Evolutionary conservation across 1,140 invertebrate species (phyloP).

Genomic region (Drosophila watanabei): DNA sequence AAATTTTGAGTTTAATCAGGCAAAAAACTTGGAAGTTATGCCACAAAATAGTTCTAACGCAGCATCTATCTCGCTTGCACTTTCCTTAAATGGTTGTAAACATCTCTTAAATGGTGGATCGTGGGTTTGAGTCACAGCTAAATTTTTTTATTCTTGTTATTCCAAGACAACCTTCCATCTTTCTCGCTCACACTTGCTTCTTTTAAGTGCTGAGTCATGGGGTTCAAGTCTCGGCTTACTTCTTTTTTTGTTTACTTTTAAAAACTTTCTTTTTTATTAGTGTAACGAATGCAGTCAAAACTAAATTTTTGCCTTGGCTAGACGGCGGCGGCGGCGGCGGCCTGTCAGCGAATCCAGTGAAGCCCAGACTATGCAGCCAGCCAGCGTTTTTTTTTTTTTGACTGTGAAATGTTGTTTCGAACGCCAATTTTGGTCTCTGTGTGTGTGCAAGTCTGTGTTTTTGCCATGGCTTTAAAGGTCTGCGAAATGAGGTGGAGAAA

Average conservation of each 20-base stretch:
- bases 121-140: background rate
- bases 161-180: background rate
- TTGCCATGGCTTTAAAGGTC: constrained; percentile 36
- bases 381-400: constrained; percentile 68
- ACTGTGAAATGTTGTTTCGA: constrained; percentile 65
- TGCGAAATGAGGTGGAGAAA: constrained; percentile 33
- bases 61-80: background rate
- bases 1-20: too few relatives aligned
- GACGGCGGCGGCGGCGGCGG: constrained; percentile 32
- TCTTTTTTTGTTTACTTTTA: background rate
- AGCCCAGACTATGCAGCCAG: constrained; percentile 62
- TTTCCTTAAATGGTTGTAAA: too few relatives aligned
- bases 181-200: background rate
- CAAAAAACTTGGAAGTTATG: background rate
- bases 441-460: background rate
- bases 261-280: constrained; percentile 6
- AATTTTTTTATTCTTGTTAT: background rate
- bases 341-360: constrained; percentile 56
- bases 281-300: constrained; percentile 33
- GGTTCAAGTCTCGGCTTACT: background rate
- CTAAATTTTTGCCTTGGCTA: constrained; percentile 36
- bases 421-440: constrained; percentile 55
- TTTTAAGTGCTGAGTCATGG: background rate
- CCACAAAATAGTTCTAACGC: background rate
- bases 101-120: background rate